Base-by-base conservation (phyloP, 2,888 invertebrate genomes). In the Micropterix aruncella region DNA sequence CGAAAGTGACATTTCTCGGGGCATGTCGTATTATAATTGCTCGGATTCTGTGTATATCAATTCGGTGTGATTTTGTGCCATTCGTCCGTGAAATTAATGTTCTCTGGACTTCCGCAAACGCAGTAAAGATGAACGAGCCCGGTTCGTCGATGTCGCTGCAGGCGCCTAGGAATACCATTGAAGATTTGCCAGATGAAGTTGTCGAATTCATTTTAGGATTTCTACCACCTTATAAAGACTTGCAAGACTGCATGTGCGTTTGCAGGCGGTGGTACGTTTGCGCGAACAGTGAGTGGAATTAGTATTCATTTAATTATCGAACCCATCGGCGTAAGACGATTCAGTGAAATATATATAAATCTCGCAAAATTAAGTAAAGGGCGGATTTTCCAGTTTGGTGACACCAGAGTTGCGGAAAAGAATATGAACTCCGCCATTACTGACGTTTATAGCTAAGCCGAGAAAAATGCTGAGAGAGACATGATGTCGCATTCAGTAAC, bases 121-220 rank as follows among this genome's bases (percentile, higher is more conserved):
- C n/a, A n/a, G n/a, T n/a, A n/a, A n/a, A 41, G 12, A 41, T 41
- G 19, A 16, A 19, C n/a, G 7, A 14, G 14, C 18, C 19, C 19
- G 41, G 19, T 41, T 18, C 19, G 19, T 17, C 38, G 1, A 3
- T 27, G 4, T n/a, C 16, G 27, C 37, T 16, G 16, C 19, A 18
- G 18, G 14, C 2, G 4, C 3, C 19, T 17, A 17, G 37, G 16
- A 41, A 38, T n/a, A 55, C 55, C 12, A 70, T 78, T 44, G 79
- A 84, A 58, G 81, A 85, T 61, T 68, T 96, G 50, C 95, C 96
- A 38, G 91, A 93, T 62, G 94, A 95, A 74, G 81, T 96, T 46
- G 66, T 96, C 53, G 94, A 94, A 66, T 91, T 89, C 60, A 90
- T 96, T 59, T 73, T 96, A 51, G 79, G 85, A 52, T 77, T 90